Conservation (phyloP, 2,113 vertebrate species). For the Melanostigma gelatinosum region DNA sequence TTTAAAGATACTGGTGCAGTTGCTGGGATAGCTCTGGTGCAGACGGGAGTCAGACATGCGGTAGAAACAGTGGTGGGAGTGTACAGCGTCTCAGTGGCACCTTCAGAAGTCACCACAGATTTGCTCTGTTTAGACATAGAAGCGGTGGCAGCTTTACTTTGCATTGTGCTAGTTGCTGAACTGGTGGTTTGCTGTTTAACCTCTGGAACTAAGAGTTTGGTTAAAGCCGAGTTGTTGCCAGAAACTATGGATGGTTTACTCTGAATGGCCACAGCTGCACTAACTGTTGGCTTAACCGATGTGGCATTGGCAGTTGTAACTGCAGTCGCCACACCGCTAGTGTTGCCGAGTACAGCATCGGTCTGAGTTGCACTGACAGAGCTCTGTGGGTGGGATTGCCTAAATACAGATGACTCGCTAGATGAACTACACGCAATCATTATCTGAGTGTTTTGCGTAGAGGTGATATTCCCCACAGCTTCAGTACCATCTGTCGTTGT, state of each 20-base stretch:
- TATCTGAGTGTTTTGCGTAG: constrained; percentile 44
- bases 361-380: constrained; percentile 43
- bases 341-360: constrained; percentile 34
- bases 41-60: constrained; percentile 39
- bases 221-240: constrained; percentile 36
- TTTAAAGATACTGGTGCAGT: constrained; percentile 39
- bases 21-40: constrained; percentile 34
- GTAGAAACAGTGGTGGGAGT: constrained; percentile 28
- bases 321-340: constrained; percentile 19
- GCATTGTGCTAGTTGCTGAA: constrained; percentile 37
- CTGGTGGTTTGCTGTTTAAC: constrained; percentile 40
- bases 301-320: constrained; percentile 38
- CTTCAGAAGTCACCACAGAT: constrained; percentile 33
- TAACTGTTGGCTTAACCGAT: constrained; percentile 39
- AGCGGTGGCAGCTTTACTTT: constrained; percentile 37
- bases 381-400: constrained; percentile 34
- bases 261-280: constrained; percentile 30
- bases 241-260: constrained; percentile 50
- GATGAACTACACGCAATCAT: constrained; percentile 50
- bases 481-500: constrained; percentile 21
- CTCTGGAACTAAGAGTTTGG: constrained; percentile 48
- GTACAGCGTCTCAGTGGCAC: constrained; percentile 17
- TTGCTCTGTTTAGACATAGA: constrained; percentile 53
- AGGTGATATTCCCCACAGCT: constrained; percentile 21
- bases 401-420: constrained; percentile 8